These are phyloP conservation scores for Philantomba maxwellii DNA, from an alignment of 2,113 vertebrate genomes.

Conservation along the genomic window DNA sequence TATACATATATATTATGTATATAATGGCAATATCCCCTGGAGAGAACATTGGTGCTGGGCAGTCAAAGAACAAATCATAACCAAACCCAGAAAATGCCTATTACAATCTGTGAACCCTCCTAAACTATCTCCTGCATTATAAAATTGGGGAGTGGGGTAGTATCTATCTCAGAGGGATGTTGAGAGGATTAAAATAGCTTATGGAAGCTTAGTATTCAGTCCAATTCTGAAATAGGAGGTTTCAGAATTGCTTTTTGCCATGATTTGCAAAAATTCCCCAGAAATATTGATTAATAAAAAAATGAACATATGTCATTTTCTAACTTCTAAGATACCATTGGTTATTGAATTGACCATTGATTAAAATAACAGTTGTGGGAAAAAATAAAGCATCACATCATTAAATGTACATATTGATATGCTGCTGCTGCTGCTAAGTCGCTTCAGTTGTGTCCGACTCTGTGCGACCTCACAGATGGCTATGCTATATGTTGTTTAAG, in stretches of 20 bases:
- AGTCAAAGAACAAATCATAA: not conserved
- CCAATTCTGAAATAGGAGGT: not conserved
- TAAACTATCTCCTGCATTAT: not conserved
- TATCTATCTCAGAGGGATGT: not conserved
- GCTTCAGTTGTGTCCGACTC: no score
- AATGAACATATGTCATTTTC: not conserved
- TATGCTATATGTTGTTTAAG: not conserved
- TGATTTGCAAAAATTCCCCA: not conserved
- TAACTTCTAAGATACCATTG: not conserved
- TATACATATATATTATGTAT: not conserved
- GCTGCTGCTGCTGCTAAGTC: not conserved
- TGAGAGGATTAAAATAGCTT: not conserved
- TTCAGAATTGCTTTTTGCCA: not conserved
- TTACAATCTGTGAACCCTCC: not conserved
- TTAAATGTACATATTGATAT: not conserved
- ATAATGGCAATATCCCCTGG: fast-evolving
- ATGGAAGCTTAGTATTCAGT: not conserved
- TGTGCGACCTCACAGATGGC: no score
- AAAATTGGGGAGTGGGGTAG: fast-evolving
- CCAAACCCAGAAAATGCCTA: not conserved
- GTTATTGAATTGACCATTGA: not conserved
- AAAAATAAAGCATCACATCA: not conserved
- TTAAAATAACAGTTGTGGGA: not conserved
- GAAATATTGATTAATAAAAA: not conserved
- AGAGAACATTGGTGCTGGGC: not conserved